Evolutionary conservation across 2,888 invertebrate species (phyloP), one percentile per base, ranked within the genome.

Genomic region (Chaetoderma sp.): DNA sequence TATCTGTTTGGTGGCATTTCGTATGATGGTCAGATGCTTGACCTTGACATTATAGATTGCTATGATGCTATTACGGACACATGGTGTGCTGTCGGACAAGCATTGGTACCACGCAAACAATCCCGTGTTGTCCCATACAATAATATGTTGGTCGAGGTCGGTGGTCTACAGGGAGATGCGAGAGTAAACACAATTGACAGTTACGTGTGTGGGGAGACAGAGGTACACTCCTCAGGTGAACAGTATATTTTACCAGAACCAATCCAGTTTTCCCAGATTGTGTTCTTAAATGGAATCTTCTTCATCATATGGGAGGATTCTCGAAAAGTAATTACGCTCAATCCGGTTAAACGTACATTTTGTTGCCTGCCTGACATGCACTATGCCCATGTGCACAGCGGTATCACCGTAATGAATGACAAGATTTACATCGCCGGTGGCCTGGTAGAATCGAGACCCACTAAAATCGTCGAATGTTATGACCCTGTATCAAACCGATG

Each of bases 301-400:
- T 85, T 83, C 73, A 84, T 86, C 62, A 76, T 86, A n/a, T 86
- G 86, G 84, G 82, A 84, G 63, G 83, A 84, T 65, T 68, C 78
- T 1, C 78, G 78, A 64, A 83, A 83, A 67, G 68, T 84, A 65
- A 83, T 85, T 61, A 78, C 82, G 4, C 72, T 86, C 18, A 80
- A 83, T 64, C 84, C 84, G 13, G 73, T 77, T 55, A 83, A 80
- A 65, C 70, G 83, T 54, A 83, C 81, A 63, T 84, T 84, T 75
- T 77, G 80, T 36, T 68, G 75, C 45, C 73, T 85, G 23, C 75
- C 82, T 2, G 78, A 80, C 60, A 68, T 82, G 73, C 71, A 74
- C 47, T 78, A 78, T 65, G 65, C 71, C 25, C 81, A 83, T 60
- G 75, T 78, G 33, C 77, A 80, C 60, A 75, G 82, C 65, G 82